phyloP scores from a whole-genome alignment of 2,113 vertebrate species.

The Pelecanoides urinatrix region DNA sequence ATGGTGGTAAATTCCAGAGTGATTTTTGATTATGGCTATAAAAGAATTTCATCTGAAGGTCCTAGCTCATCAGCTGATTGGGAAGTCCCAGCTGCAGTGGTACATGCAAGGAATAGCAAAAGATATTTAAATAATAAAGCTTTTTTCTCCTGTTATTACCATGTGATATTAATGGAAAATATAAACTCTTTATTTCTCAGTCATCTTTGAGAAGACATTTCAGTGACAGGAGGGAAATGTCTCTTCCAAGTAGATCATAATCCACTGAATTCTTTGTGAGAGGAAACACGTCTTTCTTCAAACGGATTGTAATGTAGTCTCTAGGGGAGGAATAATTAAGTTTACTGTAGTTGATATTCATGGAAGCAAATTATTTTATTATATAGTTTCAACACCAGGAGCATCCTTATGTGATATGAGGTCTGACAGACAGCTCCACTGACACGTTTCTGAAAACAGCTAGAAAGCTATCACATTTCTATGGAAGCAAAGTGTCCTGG shows the following conservation, averaged over 20 bases:
- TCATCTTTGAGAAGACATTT: background rate
- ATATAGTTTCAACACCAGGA: background rate
- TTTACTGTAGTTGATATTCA: background rate
- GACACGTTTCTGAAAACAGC: background rate
- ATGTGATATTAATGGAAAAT: background rate
- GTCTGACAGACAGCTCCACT: background rate
- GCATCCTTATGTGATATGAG: background rate
- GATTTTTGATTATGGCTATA: slow-evolving; percentile 26
- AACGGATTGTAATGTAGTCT: background rate
- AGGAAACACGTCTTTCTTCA: background rate
- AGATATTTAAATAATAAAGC: background rate
- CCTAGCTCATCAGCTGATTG: slow-evolving; percentile 23
- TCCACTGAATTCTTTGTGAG: background rate
- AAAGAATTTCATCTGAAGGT: slow-evolving; percentile 34
- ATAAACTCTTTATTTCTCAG: background rate
- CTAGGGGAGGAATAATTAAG: background rate
- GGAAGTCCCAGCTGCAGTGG: slow-evolving; percentile 15
- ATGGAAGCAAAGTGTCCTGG: background rate
- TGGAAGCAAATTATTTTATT: background rate
- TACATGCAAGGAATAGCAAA: slow-evolving; percentile 7
- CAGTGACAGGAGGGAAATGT: background rate
- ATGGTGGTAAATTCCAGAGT: slow-evolving; percentile 5
- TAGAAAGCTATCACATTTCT: background rate
- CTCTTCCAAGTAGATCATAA: background rate
- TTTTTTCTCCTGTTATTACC: background rate